Conservation (phyloP, 2,113 vertebrate genomes). For the Myodes glareolus region DNA sequence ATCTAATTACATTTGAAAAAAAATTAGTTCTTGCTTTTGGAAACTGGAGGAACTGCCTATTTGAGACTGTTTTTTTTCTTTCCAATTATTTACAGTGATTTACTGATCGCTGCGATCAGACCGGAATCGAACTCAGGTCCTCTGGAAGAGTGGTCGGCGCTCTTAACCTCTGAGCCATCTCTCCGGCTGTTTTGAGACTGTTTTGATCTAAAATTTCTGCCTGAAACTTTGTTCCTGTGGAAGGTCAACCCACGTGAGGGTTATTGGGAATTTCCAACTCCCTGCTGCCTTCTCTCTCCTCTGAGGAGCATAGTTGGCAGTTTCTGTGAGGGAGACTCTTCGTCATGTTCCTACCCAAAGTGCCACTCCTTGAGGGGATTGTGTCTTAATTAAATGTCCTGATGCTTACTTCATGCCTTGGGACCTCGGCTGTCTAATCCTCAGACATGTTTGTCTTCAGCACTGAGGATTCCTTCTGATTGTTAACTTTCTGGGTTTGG, state of each 20-base stretch:
- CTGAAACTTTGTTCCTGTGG: neutral
- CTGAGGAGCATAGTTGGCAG: neutral
- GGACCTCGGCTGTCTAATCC: neutral
- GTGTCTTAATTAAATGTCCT: neutral
- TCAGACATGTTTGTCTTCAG: neutral
- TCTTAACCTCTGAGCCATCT: too few relatives aligned
- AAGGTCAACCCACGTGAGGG: neutral
- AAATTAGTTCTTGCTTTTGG: constrained; percentile 14
- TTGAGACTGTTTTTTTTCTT: neutral
- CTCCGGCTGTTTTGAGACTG: too few relatives aligned
- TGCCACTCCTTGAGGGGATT: neutral
- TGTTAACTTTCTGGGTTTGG: neutral
- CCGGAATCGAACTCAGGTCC: too few relatives aligned
- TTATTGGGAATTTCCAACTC: neutral
- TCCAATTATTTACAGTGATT: too few relatives aligned
- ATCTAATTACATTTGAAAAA: neutral
- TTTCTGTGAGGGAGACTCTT: neutral
- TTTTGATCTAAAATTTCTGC: neutral
- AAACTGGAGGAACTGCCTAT: neutral
- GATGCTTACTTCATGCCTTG: too few relatives aligned
- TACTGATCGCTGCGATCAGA: too few relatives aligned
- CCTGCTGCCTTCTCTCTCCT: neutral
- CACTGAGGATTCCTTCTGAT: neutral
- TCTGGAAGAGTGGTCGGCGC: too few relatives aligned
- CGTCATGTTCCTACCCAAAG: neutral